Base-by-base conservation (phyloP, 1,140 invertebrate species). In the Heliconius himera region DNA sequence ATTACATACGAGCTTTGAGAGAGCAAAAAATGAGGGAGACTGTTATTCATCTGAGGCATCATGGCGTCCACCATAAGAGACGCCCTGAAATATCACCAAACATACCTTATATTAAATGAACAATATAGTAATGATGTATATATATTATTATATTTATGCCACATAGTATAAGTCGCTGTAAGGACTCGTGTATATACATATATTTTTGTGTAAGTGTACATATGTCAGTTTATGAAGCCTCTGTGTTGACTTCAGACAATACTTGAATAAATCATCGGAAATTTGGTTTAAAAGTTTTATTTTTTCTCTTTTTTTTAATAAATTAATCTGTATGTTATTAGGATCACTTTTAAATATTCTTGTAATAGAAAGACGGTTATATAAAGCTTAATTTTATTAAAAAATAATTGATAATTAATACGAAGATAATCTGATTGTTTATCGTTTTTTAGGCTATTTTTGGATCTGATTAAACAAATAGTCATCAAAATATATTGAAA, bases 221-320 rank as follows among this genome's bases (percentile, higher is more conserved):
- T 86, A 88, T 82, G 85, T 76, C 46, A 70, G 83, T 88, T 85
- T 86, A 85, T 82, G 85, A 87, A 86, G 85, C 84, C 82, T 79
- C 79, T 89, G 91, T 87, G 88, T 91, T 91, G 90, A 91, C 90
- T 91, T 86, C 87, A 88, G 90, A 93, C 91, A 93, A 91, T 93
- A 92, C 87, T 89, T 89, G 77, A 91, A 90, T 89, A 90, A 91
- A 91, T 86, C 82, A 85, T 91, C 83, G 79, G 77, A 85, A 83
- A 89, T 87, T 81, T 83, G 78, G 81, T 81, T 73, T 49, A 66
- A 73, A 84, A 77, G 82, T 87, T 89, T 90, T 85, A 87, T 90
- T 91, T 71, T 82, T 79, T 46, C 13, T 16, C 13, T 16, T 46
- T 16, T 46, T 11, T 26, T 46, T 46, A 13, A 16, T 16, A 1